Evolutionary conservation across 2,113 vertebrate genomes (phyloP).

Genomic region (Microtus ochrogaster): DNA sequence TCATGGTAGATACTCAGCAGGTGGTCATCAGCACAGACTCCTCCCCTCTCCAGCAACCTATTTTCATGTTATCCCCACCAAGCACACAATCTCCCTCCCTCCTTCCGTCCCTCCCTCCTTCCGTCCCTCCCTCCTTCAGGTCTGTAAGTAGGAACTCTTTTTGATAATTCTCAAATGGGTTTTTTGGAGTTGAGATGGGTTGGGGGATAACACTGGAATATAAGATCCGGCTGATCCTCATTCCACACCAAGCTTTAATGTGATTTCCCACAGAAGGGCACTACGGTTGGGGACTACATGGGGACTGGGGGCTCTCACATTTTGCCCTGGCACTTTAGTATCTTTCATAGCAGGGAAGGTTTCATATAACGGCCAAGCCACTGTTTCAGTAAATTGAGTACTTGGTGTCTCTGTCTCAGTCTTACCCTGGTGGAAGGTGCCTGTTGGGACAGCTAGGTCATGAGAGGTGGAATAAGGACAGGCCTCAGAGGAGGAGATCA

Average conservation of each 20-base stretch:
- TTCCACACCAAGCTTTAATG: not conserved
- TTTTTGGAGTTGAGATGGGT: not conserved
- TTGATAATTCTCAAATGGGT: not conserved
- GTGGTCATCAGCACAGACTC: fast-evolving
- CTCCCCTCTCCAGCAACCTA: not conserved
- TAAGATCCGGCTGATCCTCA: not conserved
- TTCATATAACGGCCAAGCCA: not conserved
- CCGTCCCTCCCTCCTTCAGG: too few relatives aligned
- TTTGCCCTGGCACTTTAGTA: not conserved
- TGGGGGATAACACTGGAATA: not conserved
- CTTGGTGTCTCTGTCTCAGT: not conserved
- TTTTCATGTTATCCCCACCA: not conserved
- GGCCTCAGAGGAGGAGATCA: not conserved
- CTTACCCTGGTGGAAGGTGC: not conserved
- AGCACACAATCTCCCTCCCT: not conserved
- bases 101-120: too few relatives aligned
- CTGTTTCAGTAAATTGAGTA: not conserved
- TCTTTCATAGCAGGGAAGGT: not conserved
- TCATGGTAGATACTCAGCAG: fast-evolving
- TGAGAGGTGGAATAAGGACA: not conserved
- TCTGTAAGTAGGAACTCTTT: not conserved
- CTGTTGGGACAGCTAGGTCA: not conserved
- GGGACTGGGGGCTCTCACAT: too few relatives aligned
- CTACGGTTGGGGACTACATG: too few relatives aligned
- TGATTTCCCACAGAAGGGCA: not conserved